Evolutionary conservation across 2,888 invertebrate genomes (phyloP).

Genomic region (Scaptomyza reducta): DNA sequence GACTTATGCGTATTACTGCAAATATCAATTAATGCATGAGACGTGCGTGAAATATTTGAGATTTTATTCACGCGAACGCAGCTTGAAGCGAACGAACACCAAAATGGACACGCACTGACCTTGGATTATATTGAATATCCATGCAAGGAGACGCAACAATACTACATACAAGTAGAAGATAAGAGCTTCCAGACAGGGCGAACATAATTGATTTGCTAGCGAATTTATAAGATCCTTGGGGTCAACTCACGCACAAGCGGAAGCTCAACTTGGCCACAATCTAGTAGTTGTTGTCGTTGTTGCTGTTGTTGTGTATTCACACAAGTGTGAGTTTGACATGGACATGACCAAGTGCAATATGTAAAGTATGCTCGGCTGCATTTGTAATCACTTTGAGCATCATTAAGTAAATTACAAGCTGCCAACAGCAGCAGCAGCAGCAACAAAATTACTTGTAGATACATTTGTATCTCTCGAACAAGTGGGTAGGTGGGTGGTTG

Average conservation of each 20-base stretch:
- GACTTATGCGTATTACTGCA: constrained; percentile 80
- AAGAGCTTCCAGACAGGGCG: constrained; percentile 61
- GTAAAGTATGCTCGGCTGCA: constrained; percentile 63
- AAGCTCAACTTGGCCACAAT: constrained; percentile 22
- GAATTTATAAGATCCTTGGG: constrained; percentile 60
- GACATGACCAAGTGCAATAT: constrained; percentile 56
- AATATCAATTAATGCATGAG: constrained; percentile 79
- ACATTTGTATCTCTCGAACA: constrained; percentile 55
- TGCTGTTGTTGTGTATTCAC: constrained; percentile 14
- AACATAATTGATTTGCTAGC: constrained; percentile 72
- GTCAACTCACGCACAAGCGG: constrained; percentile 50
- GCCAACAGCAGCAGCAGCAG: constrained; percentile 58
- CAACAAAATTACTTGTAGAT: constrained; percentile 45
- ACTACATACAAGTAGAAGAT: constrained; percentile 14
- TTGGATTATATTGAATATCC: constrained; percentile 48
- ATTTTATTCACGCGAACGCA: constrained; percentile 30
- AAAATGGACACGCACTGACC: constrained; percentile 50
- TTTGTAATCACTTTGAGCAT: constrained; percentile 67
- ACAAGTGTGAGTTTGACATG: constrained; percentile 55
- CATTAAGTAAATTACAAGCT: constrained; percentile 66
- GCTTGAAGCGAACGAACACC: background rate
- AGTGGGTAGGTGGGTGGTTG: background rate
- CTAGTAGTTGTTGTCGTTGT: constrained; percentile 16
- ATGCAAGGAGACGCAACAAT: constrained; percentile 5
- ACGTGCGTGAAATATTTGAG: constrained; percentile 76